phyloP scores from a whole-genome alignment of 2,888 invertebrate genomes.

The Perizoma affinitatum region DNA sequence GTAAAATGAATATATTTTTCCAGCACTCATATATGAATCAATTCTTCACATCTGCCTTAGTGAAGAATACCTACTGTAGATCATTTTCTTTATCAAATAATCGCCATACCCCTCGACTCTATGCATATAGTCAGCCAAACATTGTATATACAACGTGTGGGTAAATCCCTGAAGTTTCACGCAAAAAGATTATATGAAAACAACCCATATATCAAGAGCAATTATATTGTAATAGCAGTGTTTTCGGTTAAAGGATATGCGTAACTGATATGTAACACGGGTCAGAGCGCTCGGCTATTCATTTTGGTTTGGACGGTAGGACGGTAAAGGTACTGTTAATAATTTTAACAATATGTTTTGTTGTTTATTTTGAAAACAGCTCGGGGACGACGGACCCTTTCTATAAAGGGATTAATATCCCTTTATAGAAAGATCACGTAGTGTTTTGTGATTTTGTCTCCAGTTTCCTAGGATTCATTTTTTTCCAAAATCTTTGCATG shows the following conservation, averaged over 20 bases:
- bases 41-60: slow-evolving; percentile 5
- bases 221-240: slow-evolving; percentile 7
- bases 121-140: not conserved
- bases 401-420: no score
- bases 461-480: no score
- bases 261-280: slow-evolving; percentile 49
- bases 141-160: not conserved
- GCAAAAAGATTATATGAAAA: not conserved
- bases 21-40: slow-evolving; percentile 15
- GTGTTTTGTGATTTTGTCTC: no score
- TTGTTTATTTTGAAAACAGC: not conserved
- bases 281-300: slow-evolving; percentile 35
- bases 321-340: not conserved
- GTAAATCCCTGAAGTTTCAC: no score
- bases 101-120: slow-evolving; percentile 2
- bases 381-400: no score
- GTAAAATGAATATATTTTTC: slow-evolving; percentile 10
- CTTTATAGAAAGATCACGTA: no score
- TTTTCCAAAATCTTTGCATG: no score
- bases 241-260: slow-evolving; percentile 39
- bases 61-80: slow-evolving; percentile 10
- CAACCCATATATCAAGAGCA: not conserved
- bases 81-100: slow-evolving; percentile 8
- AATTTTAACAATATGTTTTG: slow-evolving; percentile 31
- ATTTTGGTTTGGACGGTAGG: slow-evolving; percentile 26